A percentile compares a stretch with the other conserved stretches of the same genome.
phyloP scores from a whole-genome alignment of 64 coral and sea anemone species.

The Pocillopora verrucosa region DNA sequence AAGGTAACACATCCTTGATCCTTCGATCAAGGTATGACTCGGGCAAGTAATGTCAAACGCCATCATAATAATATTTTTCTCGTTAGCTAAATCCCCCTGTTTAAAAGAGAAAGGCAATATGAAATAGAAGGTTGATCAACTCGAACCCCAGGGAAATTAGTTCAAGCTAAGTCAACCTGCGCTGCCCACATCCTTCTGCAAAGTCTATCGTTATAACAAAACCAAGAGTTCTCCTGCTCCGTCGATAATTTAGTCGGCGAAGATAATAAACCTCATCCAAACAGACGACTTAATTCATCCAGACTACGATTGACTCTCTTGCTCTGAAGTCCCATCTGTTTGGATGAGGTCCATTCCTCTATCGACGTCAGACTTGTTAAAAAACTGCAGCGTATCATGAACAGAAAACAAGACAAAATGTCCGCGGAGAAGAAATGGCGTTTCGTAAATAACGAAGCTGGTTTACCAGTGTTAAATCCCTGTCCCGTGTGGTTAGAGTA shows the following conservation, averaged over 20 bases:
- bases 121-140: background rate
- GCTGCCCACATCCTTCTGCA: background rate
- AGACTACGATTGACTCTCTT: background rate
- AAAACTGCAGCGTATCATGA: conserved; percentile 2
- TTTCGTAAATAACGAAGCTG: conserved; percentile 24
- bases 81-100: background rate
- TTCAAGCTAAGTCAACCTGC: background rate
- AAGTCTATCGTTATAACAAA: background rate
- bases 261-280: conserved; percentile 31
- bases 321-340: conserved; percentile 32
- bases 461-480: conserved; percentile 39
- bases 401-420: background rate
- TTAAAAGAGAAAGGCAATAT: background rate
- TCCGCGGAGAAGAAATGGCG: background rate
- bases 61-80: background rate
- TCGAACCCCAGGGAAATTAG: background rate
- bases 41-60: conserved; percentile 23
- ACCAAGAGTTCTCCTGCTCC: background rate
- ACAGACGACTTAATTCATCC: background rate
- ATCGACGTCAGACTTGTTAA: conserved; percentile 17
- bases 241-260: background rate
- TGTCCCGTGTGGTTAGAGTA: background rate
- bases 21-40: background rate
- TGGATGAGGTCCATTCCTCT: conserved; percentile 25
- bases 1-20: background rate